A percentile compares a stretch with the other conserved stretches of the same genome.
Conservation (phyloP, 2,797 vertebrate species). For the Vespertilio murinus region DNA sequence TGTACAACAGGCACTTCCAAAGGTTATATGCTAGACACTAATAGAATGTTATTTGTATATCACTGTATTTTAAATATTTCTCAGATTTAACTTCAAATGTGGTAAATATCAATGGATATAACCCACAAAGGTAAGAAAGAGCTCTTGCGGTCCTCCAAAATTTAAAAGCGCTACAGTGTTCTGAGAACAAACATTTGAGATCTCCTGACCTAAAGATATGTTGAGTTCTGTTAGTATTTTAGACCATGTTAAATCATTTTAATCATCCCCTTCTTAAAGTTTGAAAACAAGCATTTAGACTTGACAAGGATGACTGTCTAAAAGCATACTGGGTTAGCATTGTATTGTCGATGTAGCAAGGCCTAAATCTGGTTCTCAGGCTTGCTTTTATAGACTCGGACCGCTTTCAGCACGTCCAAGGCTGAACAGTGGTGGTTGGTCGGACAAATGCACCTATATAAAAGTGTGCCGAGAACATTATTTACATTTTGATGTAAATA, state of each 20-base stretch:
- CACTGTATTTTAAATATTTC: neutral
- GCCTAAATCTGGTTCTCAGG: neutral
- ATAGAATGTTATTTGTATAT: neutral
- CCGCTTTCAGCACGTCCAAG: neutral
- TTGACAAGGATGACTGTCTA: neutral
- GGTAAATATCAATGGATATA: neutral
- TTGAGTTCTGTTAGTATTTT: neutral
- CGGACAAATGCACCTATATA: neutral
- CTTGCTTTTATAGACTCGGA: neutral
- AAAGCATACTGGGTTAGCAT: neutral
- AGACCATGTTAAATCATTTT: neutral
- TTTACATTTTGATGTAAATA: neutral
- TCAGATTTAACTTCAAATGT: neutral
- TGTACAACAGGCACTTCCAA: neutral
- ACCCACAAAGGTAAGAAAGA: neutral
- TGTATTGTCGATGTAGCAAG: neutral
- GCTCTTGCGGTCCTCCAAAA: neutral
- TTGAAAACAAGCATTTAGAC: neutral
- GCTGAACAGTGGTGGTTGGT: neutral
- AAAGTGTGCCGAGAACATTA: neutral
- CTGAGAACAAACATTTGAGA: neutral
- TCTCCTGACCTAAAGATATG: neutral
- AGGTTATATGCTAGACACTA: neutral
- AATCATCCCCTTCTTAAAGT: neutral
- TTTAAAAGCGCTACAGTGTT: neutral